Evolutionary conservation across 2,888 invertebrate species (phyloP).

Genomic region (Meliscaeva auricollis): DNA sequence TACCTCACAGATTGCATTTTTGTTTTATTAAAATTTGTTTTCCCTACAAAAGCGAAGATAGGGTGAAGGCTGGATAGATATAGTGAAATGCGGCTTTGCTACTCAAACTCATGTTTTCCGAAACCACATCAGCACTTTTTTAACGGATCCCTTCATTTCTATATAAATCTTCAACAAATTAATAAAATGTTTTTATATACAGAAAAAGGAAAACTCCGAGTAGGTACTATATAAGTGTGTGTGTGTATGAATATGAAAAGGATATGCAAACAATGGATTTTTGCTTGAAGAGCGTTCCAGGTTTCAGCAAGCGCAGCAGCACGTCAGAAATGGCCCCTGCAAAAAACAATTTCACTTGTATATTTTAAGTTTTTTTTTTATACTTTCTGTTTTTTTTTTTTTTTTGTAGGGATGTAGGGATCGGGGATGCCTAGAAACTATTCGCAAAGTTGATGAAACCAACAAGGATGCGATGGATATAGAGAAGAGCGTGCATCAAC

Average conservation of each 20-base stretch:
- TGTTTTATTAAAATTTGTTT: conserved; percentile 57
- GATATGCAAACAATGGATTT: conserved; percentile 67
- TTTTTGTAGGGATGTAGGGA: conserved; percentile 16
- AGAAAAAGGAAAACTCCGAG: conserved; percentile 8
- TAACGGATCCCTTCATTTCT: conserved; percentile 50
- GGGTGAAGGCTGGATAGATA: conserved; percentile 3
- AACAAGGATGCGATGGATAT: conserved; percentile 18
- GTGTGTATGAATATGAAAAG: conserved; percentile 45
- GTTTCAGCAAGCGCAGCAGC: conserved; percentile 48
- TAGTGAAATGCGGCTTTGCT: conserved; percentile 19
- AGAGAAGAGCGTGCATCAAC: conserved; percentile 31
- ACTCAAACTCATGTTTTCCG: conserved; percentile 32
- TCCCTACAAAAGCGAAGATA: conserved; percentile 4
- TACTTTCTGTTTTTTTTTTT: neutral
- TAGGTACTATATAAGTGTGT: neutral
- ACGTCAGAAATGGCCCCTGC: conserved; percentile 27
- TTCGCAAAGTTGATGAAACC: conserved; percentile 69
- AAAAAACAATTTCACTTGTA: conserved; percentile 60
- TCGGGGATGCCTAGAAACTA: conserved; percentile 37
- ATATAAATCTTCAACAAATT: conserved; percentile 62
- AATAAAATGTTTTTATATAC: conserved; percentile 68
- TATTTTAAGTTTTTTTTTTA: conserved; percentile 13
- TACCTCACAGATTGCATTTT: conserved; percentile 48
- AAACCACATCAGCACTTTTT: conserved; percentile 48
- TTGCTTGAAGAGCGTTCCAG: conserved; percentile 53